Evolutionary conservation across 2,888 invertebrate genomes (phyloP), one percentile per base, ranked within the genome.

Genomic region (Ennomos erosarius): DNA sequence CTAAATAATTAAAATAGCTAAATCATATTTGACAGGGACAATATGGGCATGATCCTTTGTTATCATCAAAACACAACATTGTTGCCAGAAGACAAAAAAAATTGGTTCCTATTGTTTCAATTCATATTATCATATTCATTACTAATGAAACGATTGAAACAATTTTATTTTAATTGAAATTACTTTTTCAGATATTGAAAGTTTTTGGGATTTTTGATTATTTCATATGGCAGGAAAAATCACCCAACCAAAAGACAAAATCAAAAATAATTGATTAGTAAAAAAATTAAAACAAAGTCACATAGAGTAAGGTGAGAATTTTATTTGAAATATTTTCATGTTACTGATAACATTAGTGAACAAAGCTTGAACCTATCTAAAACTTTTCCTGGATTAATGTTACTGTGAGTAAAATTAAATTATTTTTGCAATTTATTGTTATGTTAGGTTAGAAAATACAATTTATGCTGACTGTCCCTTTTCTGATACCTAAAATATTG

Each of bases 391-490:
- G 58, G 54, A 51, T 36, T 44, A 46, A 36, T 40, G 26, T 73
- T 57, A 68, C 77, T 79, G 90, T 90, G 73, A 90, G 90, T 90
- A 78, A 73, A 62, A 67, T 73, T 76, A 26, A 26, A 73, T 64
- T 64, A 36, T 66, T 62, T 66, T 61, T 55, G 69, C 49, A 67
- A 74, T 77, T 62, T 69, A 68, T 45, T 80, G 75, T 79, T 73
- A 76, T 82, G 79, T 83, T 88, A 91, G 90, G 91, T 91, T 91
- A 91, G 88, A 88, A 85, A 78, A 81, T 87, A 82, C 84, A 81
- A 78, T 86, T 84, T 82, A 75, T 81, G 90, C 90, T 88, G 88
- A 87, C 84, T 88, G 80, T 86, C 81, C 81, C 78, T 76, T 75
- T 81, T 81, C 75, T 71, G 71, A 79, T 81, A 79, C 73, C 79